Percentiles rank a stretch among this genome's conserved stretches.
Conservation (phyloP, 2,113 vertebrate genomes). For the Oryctolagus cuniculus region mOryCun1.1 NC_091433.1:116263501-116264000, state of each 20-base stretch:
- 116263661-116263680: not conserved
- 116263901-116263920: too few species aligned
- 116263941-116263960: too few species aligned
- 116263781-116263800: not conserved
- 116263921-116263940: too few species aligned
- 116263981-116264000: too few species aligned
- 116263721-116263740: not conserved
- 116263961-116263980: too few species aligned
- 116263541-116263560: not conserved
- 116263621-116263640: not conserved
- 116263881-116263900: not conserved
- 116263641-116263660: not conserved
- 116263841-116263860: not conserved
- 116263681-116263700: not conserved
- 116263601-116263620: not conserved
- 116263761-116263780: not conserved
- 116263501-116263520: too few species aligned
- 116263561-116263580: not conserved
- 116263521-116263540: too few species aligned
- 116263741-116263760: not conserved
- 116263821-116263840: constrained; percentile 24
- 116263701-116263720: not conserved
- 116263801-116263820: not conserved
- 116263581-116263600: not conserved
- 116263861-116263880: not conserved